These are phyloP conservation scores for Thalassaphorura encarpata DNA, from an alignment of 1,140 invertebrate genomes.

Conservation along the genomic window DNA sequence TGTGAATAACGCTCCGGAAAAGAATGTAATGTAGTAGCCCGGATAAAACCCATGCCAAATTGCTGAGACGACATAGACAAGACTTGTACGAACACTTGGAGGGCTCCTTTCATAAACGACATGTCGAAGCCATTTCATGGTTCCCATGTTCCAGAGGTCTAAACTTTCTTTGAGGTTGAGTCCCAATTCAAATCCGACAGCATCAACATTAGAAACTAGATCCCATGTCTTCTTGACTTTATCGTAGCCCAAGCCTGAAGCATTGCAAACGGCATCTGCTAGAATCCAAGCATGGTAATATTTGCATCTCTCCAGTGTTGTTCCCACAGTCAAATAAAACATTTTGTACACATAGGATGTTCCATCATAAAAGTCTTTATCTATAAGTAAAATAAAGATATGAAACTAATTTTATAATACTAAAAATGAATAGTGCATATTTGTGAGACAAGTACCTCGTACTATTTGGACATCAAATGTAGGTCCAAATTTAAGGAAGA, in stretches of 20 bases:
- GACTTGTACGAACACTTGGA: conserved; percentile 47
- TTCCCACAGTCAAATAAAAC: conserved; percentile 65
- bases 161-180: conserved; percentile 70
- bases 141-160: conserved; percentile 83
- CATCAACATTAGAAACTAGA: conserved; percentile 79
- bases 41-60: conserved; percentile 78
- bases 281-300: conserved; percentile 96
- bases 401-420: no score
- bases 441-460: no score
- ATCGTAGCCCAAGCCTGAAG: conserved; percentile 74
- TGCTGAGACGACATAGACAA: conserved; percentile 77
- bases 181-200: conserved; percentile 75
- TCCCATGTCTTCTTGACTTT: conserved; percentile 54
- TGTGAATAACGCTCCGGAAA: conserved; percentile 76
- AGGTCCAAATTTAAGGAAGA: conserved; percentile 53
- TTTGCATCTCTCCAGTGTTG: conserved; percentile 71
- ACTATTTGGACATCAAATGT: conserved; percentile 51
- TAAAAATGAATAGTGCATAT: no score
- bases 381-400: conserved; percentile 38
- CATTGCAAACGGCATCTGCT: conserved; percentile 87
- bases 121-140: conserved; percentile 76
- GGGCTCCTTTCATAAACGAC: conserved; percentile 71
- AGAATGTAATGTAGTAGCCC: conserved; percentile 93
- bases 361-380: conserved; percentile 54
- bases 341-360: conserved; percentile 53